A percentile compares a stretch with the other conserved stretches of the same genome.
Evolutionary conservation across 2,113 vertebrate species (phyloP).

Genomic region (Sander vitreus): DNA sequence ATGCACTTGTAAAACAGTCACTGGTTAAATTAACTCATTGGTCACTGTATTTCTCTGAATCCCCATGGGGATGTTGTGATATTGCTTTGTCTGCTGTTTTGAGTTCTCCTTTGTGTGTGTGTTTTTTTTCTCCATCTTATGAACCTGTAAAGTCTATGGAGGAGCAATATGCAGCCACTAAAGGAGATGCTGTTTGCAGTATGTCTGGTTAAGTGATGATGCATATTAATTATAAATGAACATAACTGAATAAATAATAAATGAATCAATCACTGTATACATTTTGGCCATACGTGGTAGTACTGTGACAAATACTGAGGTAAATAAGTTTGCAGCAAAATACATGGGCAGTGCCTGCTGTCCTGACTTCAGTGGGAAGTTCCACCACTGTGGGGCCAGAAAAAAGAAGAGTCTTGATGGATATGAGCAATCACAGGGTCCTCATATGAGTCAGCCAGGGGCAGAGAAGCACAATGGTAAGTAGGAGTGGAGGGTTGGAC

Average conservation of each 20-base stretch:
- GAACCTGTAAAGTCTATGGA: neutral
- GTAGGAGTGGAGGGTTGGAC: neutral
- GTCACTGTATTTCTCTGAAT: slow-evolving; percentile 24
- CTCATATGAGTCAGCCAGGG: too few relatives aligned
- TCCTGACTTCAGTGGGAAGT: too few relatives aligned
- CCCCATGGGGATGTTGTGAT: neutral
- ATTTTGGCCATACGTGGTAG: neutral
- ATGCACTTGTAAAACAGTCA: slow-evolving; percentile 38
- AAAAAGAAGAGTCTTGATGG: too few relatives aligned
- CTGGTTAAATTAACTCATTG: slow-evolving; percentile 37
- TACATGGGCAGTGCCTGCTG: too few relatives aligned
- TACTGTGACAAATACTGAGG: neutral
- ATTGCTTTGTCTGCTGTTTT: slow-evolving; percentile 11
- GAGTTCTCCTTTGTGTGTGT: slow-evolving; percentile 1
- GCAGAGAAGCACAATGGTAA: neutral
- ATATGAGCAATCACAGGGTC: too few relatives aligned
- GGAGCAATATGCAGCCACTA: neutral
- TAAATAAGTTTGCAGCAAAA: neutral
- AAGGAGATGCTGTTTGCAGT: neutral
- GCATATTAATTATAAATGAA: neutral
- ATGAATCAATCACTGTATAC: neutral
- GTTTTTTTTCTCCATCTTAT: neutral
- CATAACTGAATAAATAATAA: slow-evolving; percentile 7
- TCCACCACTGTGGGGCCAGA: too few relatives aligned
- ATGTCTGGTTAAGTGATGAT: neutral